These are phyloP conservation scores for Drosophila rhopaloa DNA, from an alignment of 1,140 invertebrate species.

Conservation along the genomic window DNA sequence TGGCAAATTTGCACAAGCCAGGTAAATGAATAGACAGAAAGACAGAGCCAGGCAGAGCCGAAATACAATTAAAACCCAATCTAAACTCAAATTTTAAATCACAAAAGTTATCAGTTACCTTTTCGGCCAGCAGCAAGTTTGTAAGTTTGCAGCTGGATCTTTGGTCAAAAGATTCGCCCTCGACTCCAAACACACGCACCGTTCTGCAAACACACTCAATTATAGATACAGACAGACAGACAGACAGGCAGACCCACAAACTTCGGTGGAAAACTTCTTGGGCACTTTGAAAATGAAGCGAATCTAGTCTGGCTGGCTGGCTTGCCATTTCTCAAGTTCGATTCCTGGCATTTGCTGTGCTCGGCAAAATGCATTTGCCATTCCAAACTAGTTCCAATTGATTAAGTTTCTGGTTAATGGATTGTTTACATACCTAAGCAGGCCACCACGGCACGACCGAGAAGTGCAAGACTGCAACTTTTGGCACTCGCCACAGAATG, in stretches of 20 bases:
- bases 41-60: constrained; percentile 28
- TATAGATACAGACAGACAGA: constrained; percentile 41
- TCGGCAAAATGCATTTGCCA: constrained; percentile 72
- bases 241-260: constrained; percentile 12
- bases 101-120: constrained; percentile 77
- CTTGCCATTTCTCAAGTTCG: constrained; percentile 7
- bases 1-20: constrained; percentile 61
- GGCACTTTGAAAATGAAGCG: constrained; percentile 61
- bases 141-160: constrained; percentile 55
- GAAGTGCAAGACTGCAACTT: constrained; percentile 43
- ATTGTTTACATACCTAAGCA: constrained; percentile 76
- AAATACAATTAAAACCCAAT: constrained; percentile 80
- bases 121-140: constrained; percentile 27
- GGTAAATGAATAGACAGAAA: constrained; percentile 5
- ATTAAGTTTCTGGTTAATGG: constrained; percentile 82
- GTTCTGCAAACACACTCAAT: constrained; percentile 64
- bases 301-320: constrained; percentile 33
- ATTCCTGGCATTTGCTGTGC: constrained; percentile 67
- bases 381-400: constrained; percentile 79
- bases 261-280: constrained; percentile 45
- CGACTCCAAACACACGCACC: constrained; percentile 33
- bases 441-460: constrained; percentile 9
- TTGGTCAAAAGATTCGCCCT: constrained; percentile 58
- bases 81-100: constrained; percentile 71
- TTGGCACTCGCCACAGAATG: constrained; percentile 24